Percentiles rank a stretch among this genome's conserved stretches.
Evolutionary conservation across 2,797 vertebrate genomes (phyloP).

Genomic region (Salmo trutta): DNA sequence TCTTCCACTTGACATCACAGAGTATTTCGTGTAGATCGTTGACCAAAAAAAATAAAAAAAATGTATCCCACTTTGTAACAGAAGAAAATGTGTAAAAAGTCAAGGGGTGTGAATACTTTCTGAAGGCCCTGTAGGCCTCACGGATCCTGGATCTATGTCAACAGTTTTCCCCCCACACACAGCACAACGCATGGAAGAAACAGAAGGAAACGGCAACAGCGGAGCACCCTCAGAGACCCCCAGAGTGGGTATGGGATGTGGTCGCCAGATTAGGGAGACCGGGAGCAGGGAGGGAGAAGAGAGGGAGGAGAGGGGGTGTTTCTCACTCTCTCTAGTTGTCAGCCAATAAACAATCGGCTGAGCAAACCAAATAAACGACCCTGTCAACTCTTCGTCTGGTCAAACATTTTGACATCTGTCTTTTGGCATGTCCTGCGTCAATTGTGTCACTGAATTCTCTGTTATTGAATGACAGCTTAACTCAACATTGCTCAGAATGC

Average conservation of each 20-base stretch:
- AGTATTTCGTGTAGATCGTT: no score
- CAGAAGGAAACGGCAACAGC: background rate
- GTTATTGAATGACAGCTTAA: background rate
- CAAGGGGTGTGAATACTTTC: no score
- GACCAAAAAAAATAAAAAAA: no score
- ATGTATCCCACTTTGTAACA: no score
- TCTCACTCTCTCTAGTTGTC: conserved; percentile 31
- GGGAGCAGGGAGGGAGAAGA: conserved; percentile 7
- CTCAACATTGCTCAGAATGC: background rate
- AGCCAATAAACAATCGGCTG: conserved; percentile 40
- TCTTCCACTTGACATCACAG: no score
- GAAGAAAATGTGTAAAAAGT: no score
- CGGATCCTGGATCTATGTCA: no score
- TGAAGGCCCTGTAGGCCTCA: no score
- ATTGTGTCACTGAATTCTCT: conserved; percentile 28
- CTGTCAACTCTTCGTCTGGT: conserved; percentile 29
- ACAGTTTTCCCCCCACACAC: background rate
- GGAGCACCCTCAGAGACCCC: no score
- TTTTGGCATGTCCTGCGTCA: conserved; percentile 15
- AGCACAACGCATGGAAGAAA: background rate
- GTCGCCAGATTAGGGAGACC: background rate
- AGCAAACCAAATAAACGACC: conserved; percentile 33
- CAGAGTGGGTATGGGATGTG: background rate
- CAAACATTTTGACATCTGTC: conserved; percentile 40
- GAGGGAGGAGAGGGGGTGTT: background rate